Conservation (phyloP, 1,140 invertebrate genomes). For the Diachasma alloeum region DNA sequence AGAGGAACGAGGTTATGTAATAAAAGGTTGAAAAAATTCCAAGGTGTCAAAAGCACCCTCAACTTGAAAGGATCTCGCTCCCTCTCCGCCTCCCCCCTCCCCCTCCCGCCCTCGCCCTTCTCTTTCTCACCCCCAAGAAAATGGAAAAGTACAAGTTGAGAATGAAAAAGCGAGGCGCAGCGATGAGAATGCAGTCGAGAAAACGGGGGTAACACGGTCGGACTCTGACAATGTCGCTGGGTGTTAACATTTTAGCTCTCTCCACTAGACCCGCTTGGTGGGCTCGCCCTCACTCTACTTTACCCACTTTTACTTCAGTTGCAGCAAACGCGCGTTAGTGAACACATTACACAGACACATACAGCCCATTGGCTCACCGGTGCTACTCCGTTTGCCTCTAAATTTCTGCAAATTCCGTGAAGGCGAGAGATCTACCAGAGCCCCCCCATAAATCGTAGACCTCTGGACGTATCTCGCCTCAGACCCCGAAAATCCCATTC, state of each 20-base stretch:
- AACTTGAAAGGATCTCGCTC: neutral
- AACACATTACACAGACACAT: neutral
- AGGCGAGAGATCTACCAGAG: constrained; percentile 20
- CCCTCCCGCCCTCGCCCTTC: neutral
- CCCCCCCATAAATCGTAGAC: constrained; percentile 27
- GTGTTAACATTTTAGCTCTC: constrained; percentile 32
- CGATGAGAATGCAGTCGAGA: neutral
- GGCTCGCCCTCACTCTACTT: neutral
- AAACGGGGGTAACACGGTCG: constrained; percentile 4
- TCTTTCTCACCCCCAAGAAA: neutral
- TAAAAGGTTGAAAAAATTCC: neutral
- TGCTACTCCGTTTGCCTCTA: constrained; percentile 5
- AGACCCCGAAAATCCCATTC: neutral
- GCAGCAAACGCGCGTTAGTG: neutral
- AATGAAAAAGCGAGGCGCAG: no score
- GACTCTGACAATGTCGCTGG: constrained; percentile 12
- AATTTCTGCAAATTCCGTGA: constrained; percentile 32
- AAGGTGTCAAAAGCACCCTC: neutral
- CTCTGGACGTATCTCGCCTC: constrained; percentile 24
- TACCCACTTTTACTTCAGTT: neutral
- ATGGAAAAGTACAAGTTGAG: no score
- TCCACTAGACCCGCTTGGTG: neutral
- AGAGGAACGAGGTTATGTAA: neutral
- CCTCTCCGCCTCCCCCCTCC: neutral
- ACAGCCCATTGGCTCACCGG: neutral